A percentile compares a stretch with the other conserved stretches of the same genome.
These are phyloP conservation scores for Dinomys branickii DNA, from an alignment of 2,113 vertebrate genomes.

Conservation along the genomic window DNA sequence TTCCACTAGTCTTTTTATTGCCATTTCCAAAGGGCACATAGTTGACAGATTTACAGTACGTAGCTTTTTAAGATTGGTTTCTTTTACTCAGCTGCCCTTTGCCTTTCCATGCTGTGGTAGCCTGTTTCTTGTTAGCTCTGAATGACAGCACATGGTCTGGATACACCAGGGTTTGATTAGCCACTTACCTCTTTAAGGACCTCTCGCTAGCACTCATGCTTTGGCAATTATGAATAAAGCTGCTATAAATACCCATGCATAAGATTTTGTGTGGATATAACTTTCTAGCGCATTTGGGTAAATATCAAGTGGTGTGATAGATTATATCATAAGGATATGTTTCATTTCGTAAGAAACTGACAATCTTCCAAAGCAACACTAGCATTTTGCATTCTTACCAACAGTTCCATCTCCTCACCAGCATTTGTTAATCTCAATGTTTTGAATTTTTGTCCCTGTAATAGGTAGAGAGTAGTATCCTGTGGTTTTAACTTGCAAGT, in stretches of 20 bases:
- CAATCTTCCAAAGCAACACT: background rate
- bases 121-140: background rate
- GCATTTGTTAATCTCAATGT: background rate
- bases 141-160: background rate
- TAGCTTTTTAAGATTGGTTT: background rate
- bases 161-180: background rate
- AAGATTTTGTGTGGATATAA: background rate
- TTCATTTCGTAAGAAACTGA: background rate
- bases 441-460: background rate
- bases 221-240: background rate
- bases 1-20: background rate
- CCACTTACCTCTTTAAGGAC: background rate
- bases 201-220: background rate
- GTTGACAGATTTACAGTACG: background rate
- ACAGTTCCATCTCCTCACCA: background rate
- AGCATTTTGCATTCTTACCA: background rate
- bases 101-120: background rate
- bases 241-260: background rate
- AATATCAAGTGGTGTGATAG: background rate
- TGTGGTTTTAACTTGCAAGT: background rate
- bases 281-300: background rate
- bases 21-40: background rate
- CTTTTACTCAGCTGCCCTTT: background rate
- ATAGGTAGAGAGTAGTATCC: background rate
- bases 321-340: background rate